phyloP scores from a whole-genome alignment of 2,888 invertebrate genomes.

The Leucophora obtusa region DNA sequence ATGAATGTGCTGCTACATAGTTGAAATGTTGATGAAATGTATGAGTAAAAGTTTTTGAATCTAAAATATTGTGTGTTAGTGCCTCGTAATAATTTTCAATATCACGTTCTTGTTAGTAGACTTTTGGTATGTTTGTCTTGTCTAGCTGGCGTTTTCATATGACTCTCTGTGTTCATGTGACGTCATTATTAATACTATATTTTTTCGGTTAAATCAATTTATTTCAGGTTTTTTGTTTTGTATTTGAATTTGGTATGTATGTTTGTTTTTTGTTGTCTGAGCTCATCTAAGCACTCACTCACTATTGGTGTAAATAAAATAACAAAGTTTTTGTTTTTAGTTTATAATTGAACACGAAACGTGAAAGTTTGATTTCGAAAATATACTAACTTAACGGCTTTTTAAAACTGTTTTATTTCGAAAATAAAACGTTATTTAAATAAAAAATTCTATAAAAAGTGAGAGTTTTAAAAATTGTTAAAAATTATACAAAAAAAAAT shows the following conservation, averaged over 20 bases:
- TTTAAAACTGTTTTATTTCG: background rate
- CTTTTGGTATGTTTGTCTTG: constrained; percentile 5
- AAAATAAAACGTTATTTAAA: constrained; percentile 13
- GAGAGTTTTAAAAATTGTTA: background rate
- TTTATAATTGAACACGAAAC: constrained; percentile 72
- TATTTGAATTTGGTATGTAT: background rate
- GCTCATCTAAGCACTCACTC: constrained; percentile 49
- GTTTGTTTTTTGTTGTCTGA: constrained; percentile 38
- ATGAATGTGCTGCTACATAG: constrained; percentile 9
- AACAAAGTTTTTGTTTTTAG: constrained; percentile 66
- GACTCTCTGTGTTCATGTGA: constrained; percentile 33
- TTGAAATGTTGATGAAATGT: background rate
- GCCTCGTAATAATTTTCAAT: constrained; percentile 5
- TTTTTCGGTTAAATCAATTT: constrained; percentile 12
- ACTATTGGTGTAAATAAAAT: constrained; percentile 32
- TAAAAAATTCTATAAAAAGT: background rate
- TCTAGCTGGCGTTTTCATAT: constrained; percentile 11
- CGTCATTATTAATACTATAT: constrained; percentile 41
- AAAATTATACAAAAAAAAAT: constrained; percentile 16
- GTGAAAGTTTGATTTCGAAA: constrained; percentile 67
- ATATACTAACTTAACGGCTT: constrained; percentile 39
- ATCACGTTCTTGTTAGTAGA: background rate
- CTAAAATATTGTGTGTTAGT: background rate
- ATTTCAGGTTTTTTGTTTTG: constrained; percentile 30
- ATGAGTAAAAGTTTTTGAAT: background rate